These are phyloP conservation scores for human (Homo sapiens) DNA, from an alignment of 2,113 vertebrate genomes.

Conservation along the genomic window DNA sequence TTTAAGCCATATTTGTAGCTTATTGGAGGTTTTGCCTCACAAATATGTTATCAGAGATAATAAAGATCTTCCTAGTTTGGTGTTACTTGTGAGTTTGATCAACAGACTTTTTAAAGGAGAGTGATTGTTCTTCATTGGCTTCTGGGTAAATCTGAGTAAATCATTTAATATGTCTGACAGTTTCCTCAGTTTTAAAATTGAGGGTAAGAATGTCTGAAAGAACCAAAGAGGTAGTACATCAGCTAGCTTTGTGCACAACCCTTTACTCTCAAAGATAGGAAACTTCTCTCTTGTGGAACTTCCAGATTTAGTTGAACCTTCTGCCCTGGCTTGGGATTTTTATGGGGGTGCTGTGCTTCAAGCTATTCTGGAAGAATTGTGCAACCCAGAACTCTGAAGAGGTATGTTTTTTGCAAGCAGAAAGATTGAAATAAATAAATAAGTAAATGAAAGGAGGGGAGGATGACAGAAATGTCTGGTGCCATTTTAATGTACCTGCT, in stretches of 20 bases:
- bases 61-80: neutral
- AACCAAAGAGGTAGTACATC: neutral
- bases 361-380: neutral
- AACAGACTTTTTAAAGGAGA: neutral
- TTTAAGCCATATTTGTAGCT: neutral
- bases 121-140: neutral
- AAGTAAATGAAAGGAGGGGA: neutral
- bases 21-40: neutral
- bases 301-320: neutral
- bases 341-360: neutral
- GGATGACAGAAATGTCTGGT: neutral
- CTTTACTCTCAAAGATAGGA: neutral
- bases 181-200: neutral
- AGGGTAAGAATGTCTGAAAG: neutral
- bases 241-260: neutral
- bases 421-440: neutral
- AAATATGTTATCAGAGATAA: neutral
- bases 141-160: neutral
- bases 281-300: neutral
- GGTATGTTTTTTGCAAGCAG: neutral
- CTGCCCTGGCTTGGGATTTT: neutral
- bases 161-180: neutral
- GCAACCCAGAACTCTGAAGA: neutral
- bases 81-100: neutral
- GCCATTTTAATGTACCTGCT: constrained; percentile 52